Percentiles rank a stretch among this genome's conserved stretches.
Conservation (phyloP, 2,113 vertebrate genomes). For the Ornithorhynchus anatinus region DNA sequence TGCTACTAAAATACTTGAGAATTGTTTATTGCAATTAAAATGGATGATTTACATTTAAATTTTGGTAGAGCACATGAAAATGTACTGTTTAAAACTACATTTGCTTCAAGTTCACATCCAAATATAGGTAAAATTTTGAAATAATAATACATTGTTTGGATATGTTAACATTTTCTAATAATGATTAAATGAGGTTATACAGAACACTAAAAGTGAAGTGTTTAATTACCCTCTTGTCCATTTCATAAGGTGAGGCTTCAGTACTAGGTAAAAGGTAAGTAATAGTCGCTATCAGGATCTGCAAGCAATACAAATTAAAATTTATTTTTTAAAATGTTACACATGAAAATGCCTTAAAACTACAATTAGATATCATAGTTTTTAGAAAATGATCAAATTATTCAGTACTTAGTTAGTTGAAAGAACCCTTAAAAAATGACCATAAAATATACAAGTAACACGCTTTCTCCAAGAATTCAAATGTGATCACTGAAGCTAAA, state of each 20-base stretch:
- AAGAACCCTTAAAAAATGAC: too few relatives aligned
- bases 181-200: background rate
- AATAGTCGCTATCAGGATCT: slow-evolving; percentile 97
- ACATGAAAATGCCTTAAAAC: background rate
- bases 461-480: too few relatives aligned
- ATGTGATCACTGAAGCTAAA: too few relatives aligned
- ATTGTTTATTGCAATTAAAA: too few relatives aligned
- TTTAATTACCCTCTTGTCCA: slow-evolving; percentile 90
- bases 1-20: too few relatives aligned
- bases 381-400: too few relatives aligned
- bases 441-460: too few relatives aligned
- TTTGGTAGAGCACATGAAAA: too few relatives aligned
- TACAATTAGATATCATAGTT: background rate
- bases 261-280: slow-evolving; percentile 92
- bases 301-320: slow-evolving; percentile 14
- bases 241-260: slow-evolving; percentile 93
- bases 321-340: slow-evolving; percentile 37
- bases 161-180: background rate
- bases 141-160: background rate
- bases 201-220: slow-evolving; percentile 26
- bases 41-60: too few relatives aligned
- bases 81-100: too few relatives aligned
- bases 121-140: background rate
- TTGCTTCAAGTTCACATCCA: too few relatives aligned
- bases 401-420: too few relatives aligned